Evolutionary conservation across 2,888 invertebrate genomes (phyloP).

Genomic region (Onchidella celtica): DNA sequence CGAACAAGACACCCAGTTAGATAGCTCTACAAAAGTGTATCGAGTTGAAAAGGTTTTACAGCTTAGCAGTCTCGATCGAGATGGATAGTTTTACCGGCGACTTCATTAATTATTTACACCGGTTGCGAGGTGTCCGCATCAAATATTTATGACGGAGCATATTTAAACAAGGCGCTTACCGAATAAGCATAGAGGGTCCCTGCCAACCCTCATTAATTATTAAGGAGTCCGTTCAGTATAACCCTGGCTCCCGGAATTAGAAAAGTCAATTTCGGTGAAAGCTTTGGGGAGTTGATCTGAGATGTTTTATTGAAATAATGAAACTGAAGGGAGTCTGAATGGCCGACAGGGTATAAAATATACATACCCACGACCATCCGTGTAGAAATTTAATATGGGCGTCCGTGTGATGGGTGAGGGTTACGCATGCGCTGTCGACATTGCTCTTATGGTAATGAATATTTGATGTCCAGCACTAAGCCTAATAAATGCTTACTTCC

Average conservation of each 20-base stretch:
- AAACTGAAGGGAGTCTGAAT: constrained; percentile 42
- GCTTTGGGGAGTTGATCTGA: constrained; percentile 48
- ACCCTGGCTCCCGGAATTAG: constrained; percentile 43
- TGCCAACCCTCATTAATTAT: constrained; percentile 45
- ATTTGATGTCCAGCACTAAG: not conserved
- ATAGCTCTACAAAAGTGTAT: too few relatives aligned
- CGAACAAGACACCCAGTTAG: too few relatives aligned
- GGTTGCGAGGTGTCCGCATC: constrained; percentile 41
- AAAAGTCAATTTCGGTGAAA: constrained; percentile 56
- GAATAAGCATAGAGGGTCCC: constrained; percentile 42
- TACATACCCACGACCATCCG: constrained; percentile 12
- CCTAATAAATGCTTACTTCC: constrained; percentile 13
- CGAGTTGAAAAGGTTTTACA: constrained; percentile 34
- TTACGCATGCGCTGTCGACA: not conserved
- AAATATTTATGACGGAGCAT: constrained; percentile 56
- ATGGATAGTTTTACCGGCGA: constrained; percentile 36
- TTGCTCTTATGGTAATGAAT: not conserved
- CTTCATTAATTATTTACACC: constrained; percentile 51
- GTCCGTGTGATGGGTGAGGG: not conserved
- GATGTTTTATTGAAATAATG: constrained; percentile 54
- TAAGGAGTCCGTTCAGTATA: constrained; percentile 38
- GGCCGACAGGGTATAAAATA: constrained; percentile 34
- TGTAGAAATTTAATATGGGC: constrained; percentile 37
- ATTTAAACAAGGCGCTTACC: constrained; percentile 55
- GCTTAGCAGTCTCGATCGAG: constrained; percentile 19